Evolutionary conservation across 2,113 vertebrate species (phyloP), one percentile per base, ranked within the genome.

Genomic region (Cyprinodon variegatus): DNA sequence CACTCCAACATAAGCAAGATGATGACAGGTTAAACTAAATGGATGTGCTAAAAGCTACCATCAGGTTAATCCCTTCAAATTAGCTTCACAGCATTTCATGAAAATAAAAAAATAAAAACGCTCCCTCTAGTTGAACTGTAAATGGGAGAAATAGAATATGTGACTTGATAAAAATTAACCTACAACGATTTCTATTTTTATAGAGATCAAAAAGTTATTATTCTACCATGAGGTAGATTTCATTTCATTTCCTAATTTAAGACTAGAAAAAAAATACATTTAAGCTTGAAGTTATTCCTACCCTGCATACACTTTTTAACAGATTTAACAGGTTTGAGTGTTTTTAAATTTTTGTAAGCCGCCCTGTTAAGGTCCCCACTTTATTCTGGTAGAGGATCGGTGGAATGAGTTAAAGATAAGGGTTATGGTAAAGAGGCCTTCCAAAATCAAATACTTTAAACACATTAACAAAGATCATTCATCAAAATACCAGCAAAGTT

Each of bases 1-100:
- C 81, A 71, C 50, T 65, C 66, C 60, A 74, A 77, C 40, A 67
- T 57, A 65, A 79, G 61, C 65, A 74, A 82, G 72, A 74, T 29
- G 45, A 81, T 73, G 68, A 70, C 48, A 72, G 39, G 59, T 65
- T 65, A 77, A 81, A 78, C 63, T 11, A 38, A 68, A 63, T n/a
- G 53, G n/a, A 83, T 61, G 70, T 82, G 70, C 75, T 45, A 62
- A 64, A 65, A 57, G 59, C 37, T 41, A 22, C 39, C 43, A 74
- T 74, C 41, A 77, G 76, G 69, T 75, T 69, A 11, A 41, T 46
- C 65, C 37, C 46, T 72, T 43, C 8, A 65, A 20, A 48, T 12
- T 41, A 68, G 38, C 8, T 74, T 65, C 41, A 3, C 36, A 70
- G 39, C 12, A 65, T 41, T 62, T 63, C n/a, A 15, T 61, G 29